Percentiles rank a stretch among this genome's conserved stretches.
These are phyloP conservation scores for Calyptomena viridis DNA, from an alignment of 2,113 vertebrate genomes.

Conservation along the genomic window DNA sequence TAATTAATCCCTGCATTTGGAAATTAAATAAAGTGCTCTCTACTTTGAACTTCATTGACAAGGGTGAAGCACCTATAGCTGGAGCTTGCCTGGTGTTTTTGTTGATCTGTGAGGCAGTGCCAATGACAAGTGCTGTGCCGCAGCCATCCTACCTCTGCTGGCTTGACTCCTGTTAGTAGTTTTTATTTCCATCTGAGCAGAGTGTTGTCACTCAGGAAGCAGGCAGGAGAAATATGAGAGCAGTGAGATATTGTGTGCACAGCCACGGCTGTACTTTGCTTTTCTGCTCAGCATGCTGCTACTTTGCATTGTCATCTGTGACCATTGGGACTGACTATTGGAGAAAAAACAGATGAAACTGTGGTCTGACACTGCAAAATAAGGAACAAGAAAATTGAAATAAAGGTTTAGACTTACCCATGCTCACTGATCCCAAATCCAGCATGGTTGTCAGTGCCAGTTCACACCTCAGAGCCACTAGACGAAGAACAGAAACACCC, in stretches of 20 bases:
- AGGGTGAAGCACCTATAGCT: background rate
- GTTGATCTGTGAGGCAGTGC: background rate
- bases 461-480: background rate
- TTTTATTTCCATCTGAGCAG: background rate
- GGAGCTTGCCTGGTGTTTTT: background rate
- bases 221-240: background rate
- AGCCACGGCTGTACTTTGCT: background rate
- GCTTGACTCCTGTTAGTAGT: background rate
- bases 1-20: background rate
- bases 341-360: background rate
- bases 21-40: background rate
- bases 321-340: rapidly evolving
- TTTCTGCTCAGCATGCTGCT: background rate
- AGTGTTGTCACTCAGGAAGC: background rate
- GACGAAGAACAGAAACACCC: background rate
- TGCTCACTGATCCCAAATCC: background rate
- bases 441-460: background rate
- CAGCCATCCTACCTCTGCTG: background rate
- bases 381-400: background rate
- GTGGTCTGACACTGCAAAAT: background rate
- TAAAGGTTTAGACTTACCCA: background rate
- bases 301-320: background rate
- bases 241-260: background rate
- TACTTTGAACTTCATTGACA: background rate
- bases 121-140: rapidly evolving